A percentile compares a stretch with the other conserved stretches of the same genome.
These are phyloP conservation scores for Crambe crambe DNA, from an alignment of 37 sponge, comb jelly and placozoan genomes.

Conservation along the genomic window DNA sequence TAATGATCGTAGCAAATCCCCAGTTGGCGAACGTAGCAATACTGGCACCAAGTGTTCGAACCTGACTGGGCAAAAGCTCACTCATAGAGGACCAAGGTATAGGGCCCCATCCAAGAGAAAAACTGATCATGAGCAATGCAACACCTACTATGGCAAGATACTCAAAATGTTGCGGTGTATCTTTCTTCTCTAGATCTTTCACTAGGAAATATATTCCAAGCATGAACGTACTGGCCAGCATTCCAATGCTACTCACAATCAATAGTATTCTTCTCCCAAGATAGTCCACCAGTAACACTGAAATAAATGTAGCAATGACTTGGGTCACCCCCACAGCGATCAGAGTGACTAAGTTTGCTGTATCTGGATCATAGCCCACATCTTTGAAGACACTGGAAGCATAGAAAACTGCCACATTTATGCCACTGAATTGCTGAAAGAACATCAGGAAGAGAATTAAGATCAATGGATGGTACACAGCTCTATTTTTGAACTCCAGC, in stretches of 20 bases:
- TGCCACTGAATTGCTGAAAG: constrained; percentile 82
- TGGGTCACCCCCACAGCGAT: constrained; percentile 51
- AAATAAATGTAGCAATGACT: constrained; percentile 50
- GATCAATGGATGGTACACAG: constrained; percentile 37
- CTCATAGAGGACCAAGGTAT: constrained; percentile 84
- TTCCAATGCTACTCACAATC: constrained; percentile 33
- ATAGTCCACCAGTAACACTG: constrained; percentile 66
- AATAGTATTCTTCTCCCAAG: constrained; percentile 69
- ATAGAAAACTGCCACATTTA: constrained; percentile 75
- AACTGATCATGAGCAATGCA: constrained; percentile 49
- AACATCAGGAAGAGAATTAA: constrained; percentile 52
- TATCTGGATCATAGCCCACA: not conserved
- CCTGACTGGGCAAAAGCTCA: constrained; percentile 75
- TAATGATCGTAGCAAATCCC: constrained; percentile 59
- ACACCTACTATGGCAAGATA: constrained; percentile 44
- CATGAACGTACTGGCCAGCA: constrained; percentile 50
- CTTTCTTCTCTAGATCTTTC: not conserved
- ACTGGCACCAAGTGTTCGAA: constrained; percentile 49
- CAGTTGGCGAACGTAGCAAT: constrained; percentile 73
- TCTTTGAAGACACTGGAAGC: not conserved
- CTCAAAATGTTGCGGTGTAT: not conserved
- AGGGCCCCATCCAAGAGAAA: constrained; percentile 84
- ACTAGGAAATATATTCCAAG: constrained; percentile 40
- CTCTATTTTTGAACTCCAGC: constrained; percentile 13
- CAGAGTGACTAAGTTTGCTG: constrained; percentile 12